These are phyloP conservation scores for Macrobrachium rosenbergii DNA, from an alignment of 1,140 invertebrate species.

Conservation along the genomic window DNA sequence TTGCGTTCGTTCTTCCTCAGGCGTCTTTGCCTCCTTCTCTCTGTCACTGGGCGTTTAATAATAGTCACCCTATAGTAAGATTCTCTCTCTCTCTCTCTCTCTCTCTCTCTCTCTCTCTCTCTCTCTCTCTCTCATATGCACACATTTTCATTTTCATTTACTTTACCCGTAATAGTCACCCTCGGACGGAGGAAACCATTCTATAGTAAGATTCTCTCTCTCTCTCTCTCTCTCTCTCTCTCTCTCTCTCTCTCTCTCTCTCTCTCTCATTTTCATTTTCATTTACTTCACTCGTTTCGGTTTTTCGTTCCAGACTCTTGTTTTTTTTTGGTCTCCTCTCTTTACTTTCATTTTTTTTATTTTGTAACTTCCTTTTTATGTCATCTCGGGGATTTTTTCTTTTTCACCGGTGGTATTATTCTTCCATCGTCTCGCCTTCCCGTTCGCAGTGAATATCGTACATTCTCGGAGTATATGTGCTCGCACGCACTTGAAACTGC, in stretches of 20 bases:
- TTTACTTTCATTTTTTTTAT: neutral
- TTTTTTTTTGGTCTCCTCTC: neutral
- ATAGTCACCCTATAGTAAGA: neutral
- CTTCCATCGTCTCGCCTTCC: neutral
- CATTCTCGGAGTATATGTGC: too few species aligned
- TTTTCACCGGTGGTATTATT: neutral
- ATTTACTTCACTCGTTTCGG: neutral
- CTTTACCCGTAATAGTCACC: neutral
- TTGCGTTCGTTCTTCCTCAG: neutral
- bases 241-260: constrained; percentile 20
- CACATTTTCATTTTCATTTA: neutral
- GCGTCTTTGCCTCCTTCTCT: neutral
- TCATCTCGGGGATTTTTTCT: neutral
- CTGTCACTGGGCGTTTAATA: neutral
- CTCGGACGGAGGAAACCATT: too few species aligned
- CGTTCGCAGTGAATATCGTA: too few species aligned
- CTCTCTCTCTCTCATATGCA: constrained; percentile 19
- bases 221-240: constrained; percentile 29
- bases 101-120: constrained; percentile 20
- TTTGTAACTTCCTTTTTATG: constrained; percentile 7
- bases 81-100: constrained; percentile 28
- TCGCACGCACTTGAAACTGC: too few species aligned
- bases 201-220: neutral
- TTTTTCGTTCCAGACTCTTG: neutral
- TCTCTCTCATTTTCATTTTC: too few species aligned